Percentiles rank a stretch among this genome's conserved stretches.
These are phyloP conservation scores for Thinocorus orbignyianus DNA, from an alignment of 2,113 vertebrate genomes.

Conservation along the genomic window DNA sequence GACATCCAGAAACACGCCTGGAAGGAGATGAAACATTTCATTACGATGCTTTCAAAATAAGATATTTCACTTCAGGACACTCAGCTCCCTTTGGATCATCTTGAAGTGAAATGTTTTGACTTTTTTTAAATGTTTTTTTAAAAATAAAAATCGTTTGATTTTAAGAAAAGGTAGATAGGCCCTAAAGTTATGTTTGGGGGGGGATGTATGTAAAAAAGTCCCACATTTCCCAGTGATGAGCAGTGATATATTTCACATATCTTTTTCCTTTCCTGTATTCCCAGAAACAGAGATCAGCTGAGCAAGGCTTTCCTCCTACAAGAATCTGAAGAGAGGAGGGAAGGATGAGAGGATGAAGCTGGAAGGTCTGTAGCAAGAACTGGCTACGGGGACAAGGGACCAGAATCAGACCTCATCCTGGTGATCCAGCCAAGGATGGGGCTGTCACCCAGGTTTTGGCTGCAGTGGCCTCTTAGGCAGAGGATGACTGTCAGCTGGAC, in stretches of 20 bases:
- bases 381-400: not conserved
- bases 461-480: not conserved
- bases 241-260: not conserved
- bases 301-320: not conserved
- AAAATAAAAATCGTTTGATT: not conserved
- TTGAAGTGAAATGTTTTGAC: not conserved
- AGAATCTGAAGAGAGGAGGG: not conserved
- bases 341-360: not conserved
- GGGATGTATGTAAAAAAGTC: not conserved
- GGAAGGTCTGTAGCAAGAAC: not conserved
- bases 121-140: not conserved
- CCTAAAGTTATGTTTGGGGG: not conserved
- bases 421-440: not conserved
- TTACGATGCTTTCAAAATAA: not conserved
- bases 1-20: not conserved
- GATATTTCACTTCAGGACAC: not conserved
- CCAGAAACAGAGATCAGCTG: not conserved
- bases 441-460: accelerated
- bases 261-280: not conserved
- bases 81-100: not conserved
- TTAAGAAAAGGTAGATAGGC: not conserved
- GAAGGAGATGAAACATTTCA: not conserved
- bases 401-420: not conserved
- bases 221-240: not conserved
- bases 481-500: not conserved